A percentile compares a stretch with the other conserved stretches of the same genome.
Conservation (phyloP, 2,888 invertebrate genomes). For the Yponomeuta plumbellus region DNA sequence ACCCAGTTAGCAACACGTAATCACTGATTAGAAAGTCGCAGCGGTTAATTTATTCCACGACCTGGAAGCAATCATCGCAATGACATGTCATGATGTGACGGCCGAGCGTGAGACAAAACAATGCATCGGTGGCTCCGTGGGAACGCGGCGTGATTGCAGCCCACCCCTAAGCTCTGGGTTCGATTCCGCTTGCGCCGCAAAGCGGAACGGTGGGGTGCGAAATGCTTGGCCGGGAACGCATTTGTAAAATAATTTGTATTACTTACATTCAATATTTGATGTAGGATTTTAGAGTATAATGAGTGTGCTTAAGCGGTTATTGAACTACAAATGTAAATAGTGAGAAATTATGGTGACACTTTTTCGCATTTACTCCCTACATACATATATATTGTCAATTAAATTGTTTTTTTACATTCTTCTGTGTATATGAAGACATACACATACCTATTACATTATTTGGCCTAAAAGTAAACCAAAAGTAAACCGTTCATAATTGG, state of each 20-base stretch:
- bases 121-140: conserved; percentile 52
- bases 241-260: not conserved
- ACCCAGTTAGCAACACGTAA: not conserved
- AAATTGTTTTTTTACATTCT: no score
- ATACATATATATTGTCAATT: no score
- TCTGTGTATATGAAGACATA: no score
- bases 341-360: no score
- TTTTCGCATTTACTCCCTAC: no score
- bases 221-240: conserved; percentile 34
- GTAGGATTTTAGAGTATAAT: not conserved
- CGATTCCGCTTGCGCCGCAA: conserved; percentile 44
- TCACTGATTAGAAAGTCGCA: conserved; percentile 50
- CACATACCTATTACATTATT: no score
- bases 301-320: not conserved
- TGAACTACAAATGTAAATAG: no score
- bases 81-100: conserved; percentile 51
- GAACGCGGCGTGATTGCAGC: conserved; percentile 57
- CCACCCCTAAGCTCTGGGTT: conserved; percentile 53
- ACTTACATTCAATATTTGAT: not conserved
- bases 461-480: no score
- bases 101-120: conserved; percentile 63
- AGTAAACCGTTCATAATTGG: no score
- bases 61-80: conserved; percentile 53
- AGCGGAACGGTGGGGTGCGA: conserved; percentile 69
- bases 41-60: conserved; percentile 23